Evolutionary conservation across 2,113 vertebrate genomes (phyloP).

Genomic region (Neomonachus schauinslandi): DNA sequence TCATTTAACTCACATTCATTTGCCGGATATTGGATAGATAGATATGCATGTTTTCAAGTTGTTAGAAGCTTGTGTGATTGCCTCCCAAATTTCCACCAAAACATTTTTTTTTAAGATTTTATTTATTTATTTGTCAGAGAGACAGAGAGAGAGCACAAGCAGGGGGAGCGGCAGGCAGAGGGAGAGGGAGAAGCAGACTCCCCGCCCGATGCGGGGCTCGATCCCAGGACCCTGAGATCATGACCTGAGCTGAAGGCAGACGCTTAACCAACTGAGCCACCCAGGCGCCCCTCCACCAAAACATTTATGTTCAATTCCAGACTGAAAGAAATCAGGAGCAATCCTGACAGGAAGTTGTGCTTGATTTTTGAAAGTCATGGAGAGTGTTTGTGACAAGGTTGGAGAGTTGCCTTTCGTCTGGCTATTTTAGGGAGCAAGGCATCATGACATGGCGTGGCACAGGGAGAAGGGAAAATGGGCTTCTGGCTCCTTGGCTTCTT

Average conservation of each 20-base stretch:
- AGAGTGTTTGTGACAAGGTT: not conserved
- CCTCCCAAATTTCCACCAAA: not conserved
- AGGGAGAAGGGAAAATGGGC: not conserved
- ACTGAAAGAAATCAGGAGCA: not conserved
- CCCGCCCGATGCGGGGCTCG: rapidly evolving
- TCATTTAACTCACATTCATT: not conserved
- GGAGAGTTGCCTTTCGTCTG: not conserved
- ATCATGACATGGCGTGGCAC: rapidly evolving
- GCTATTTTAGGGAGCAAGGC: not conserved
- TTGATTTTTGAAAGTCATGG: not conserved
- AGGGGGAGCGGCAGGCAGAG: too few species aligned
- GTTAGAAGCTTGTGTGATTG: not conserved
- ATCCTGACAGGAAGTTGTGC: not conserved
- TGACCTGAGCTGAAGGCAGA: not conserved
- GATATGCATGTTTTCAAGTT: not conserved
- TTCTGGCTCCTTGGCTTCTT: not conserved
- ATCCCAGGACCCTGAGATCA: too few species aligned
- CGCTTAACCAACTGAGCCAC: not conserved
- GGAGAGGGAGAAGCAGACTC: too few species aligned
- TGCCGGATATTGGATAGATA: not conserved
- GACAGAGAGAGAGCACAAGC: too few species aligned
- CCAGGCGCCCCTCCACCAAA: not conserved
- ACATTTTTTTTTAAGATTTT: not conserved
- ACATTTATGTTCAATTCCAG: not conserved
- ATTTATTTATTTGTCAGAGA: too few species aligned